Evolutionary conservation across 1,140 invertebrate genomes (phyloP).

Genomic region (Drosophila cardini): DNA sequence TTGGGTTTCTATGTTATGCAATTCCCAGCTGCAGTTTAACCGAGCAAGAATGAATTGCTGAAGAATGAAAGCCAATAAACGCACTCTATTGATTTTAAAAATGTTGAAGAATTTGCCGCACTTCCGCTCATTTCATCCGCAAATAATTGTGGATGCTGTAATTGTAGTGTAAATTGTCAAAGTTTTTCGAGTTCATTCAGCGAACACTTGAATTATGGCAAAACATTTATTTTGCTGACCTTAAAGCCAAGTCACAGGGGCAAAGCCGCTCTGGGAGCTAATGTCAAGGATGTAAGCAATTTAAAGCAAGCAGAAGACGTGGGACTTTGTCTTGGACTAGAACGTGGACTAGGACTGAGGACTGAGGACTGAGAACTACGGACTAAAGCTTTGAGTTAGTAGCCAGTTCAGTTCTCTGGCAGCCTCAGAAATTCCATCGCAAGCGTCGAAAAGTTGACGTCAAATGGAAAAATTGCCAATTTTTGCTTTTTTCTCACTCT

Average conservation of each 20-base stretch:
- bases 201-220: constrained; percentile 53
- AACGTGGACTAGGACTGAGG: not conserved
- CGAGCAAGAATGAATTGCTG: not conserved
- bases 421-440: constrained; percentile 2
- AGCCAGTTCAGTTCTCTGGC: not conserved
- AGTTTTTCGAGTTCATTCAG: constrained; percentile 53
- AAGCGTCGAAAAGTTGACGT: constrained; percentile 50
- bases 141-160: constrained; percentile 41
- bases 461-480: constrained; percentile 68
- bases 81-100: constrained; percentile 72
- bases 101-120: constrained; percentile 51
- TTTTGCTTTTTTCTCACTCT: constrained; percentile 57
- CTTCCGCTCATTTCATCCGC: constrained; percentile 22
- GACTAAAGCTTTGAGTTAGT: not conserved
- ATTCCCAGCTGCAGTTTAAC: constrained; percentile 31
- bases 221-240: constrained; percentile 69
- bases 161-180: constrained; percentile 80
- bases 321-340: constrained; percentile 22
- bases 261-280: not conserved
- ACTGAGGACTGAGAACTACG: not conserved
- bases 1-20: constrained; percentile 32
- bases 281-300: constrained; percentile 19
- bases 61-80: constrained; percentile 57
- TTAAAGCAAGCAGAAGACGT: constrained; percentile 12
- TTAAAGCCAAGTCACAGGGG: constrained; percentile 48